A percentile compares a stretch with the other conserved stretches of the same genome.
Evolutionary conservation across 2,797 vertebrate species (phyloP).

Genomic region (Girardinus metallicus): DNA sequence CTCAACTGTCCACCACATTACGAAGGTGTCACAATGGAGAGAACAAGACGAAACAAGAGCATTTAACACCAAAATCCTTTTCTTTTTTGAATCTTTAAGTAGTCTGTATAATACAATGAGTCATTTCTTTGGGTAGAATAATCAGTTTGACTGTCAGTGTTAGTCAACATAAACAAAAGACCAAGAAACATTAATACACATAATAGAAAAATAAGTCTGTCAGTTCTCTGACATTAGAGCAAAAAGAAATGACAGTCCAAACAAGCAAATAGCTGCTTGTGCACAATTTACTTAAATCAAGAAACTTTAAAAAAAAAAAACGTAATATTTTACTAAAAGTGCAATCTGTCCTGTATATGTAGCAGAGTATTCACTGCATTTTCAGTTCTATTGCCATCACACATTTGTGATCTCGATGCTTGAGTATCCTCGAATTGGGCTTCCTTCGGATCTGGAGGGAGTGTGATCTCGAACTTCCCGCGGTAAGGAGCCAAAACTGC

Average conservation of each 20-base stretch:
- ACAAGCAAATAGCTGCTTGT: constrained; percentile 26
- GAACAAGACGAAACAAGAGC: constrained; percentile 44
- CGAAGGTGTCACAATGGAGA: constrained; percentile 69
- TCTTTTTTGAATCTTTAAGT: constrained; percentile 32
- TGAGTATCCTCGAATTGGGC: constrained; percentile 75
- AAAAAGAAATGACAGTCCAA: constrained; percentile 16
- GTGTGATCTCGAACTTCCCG: constrained; percentile 73
- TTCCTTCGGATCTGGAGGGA: constrained; percentile 68
- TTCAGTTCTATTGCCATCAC: constrained; percentile 59
- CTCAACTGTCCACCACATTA: constrained; percentile 50
- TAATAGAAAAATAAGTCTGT: constrained; percentile 69
- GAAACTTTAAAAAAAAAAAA: constrained; percentile 33
- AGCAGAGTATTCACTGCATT: constrained; percentile 34
- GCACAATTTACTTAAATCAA: constrained; percentile 27
- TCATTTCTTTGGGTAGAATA: background rate
- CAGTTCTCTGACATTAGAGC: constrained; percentile 13
- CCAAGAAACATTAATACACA: constrained; percentile 45
- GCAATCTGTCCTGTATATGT: constrained; percentile 57
- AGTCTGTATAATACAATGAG: constrained; percentile 52
- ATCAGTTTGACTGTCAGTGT: constrained; percentile 9
- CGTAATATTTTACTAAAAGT: constrained; percentile 57
- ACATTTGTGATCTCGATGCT: constrained; percentile 83
- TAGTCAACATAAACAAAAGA: background rate
- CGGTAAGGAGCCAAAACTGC: constrained; percentile 76
- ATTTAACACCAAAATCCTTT: constrained; percentile 45